A percentile compares a stretch with the other conserved stretches of the same genome.
phyloP scores from a whole-genome alignment of 2,113 vertebrate species.

The Maccullochella peelii region DNA sequence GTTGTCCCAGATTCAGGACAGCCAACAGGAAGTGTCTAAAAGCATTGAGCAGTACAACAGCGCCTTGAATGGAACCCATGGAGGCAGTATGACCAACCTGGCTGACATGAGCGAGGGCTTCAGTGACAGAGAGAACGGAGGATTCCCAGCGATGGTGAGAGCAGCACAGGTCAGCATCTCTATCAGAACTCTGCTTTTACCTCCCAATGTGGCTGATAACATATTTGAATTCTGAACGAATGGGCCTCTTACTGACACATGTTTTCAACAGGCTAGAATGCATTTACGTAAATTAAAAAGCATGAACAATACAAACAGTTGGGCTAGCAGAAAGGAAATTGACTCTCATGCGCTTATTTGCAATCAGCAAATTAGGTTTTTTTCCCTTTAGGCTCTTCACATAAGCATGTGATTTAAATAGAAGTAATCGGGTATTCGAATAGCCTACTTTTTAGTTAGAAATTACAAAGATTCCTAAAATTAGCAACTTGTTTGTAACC shows the following conservation, averaged over 20 bases:
- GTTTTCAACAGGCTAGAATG: neutral
- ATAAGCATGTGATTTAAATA: too few relatives aligned
- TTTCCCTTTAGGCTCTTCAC: too few relatives aligned
- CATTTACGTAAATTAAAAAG: too few relatives aligned
- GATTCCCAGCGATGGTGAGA: conserved; percentile 88
- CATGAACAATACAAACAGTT: neutral
- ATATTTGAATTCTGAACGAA: neutral
- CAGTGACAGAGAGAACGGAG: conserved; percentile 87
- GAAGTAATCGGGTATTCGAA: too few relatives aligned
- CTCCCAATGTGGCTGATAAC: neutral
- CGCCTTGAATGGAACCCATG: conserved; percentile 89
- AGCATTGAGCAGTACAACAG: conserved; percentile 91
- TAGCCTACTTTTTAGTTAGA: too few relatives aligned
- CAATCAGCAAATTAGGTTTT: neutral
- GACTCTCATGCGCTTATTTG: neutral
- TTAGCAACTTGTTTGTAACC: too few relatives aligned
- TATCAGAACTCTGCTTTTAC: neutral
- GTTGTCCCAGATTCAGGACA: conserved; percentile 93
- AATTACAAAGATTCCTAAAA: too few relatives aligned
- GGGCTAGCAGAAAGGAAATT: neutral
- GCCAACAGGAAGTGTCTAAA: conserved; percentile 89
- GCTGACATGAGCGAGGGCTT: conserved; percentile 91
- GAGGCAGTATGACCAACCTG: conserved; percentile 91
- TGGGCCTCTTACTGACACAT: too few relatives aligned
- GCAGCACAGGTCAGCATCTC: conserved; percentile 49